Base-by-base conservation (phyloP, 2,797 vertebrate genomes). In the Pantherophis vulpinus region DNA sequence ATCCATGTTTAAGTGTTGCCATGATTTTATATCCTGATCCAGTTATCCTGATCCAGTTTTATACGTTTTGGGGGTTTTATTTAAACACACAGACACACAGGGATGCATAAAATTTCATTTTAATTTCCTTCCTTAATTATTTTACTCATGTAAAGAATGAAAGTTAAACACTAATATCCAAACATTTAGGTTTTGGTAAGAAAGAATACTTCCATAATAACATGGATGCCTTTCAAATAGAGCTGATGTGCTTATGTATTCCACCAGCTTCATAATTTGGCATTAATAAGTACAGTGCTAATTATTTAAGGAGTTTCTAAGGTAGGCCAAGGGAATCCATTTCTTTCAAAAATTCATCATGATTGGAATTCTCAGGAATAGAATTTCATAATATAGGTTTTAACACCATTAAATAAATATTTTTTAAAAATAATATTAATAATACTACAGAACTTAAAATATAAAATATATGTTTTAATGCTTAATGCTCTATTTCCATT, bases 391-490 rank as follows among this genome's bases (percentile, higher is more conserved):
- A 93, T 37, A n/a, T 25, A 37, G 18, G 23, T 91, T 91, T 74
- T 86, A 59, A 63, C 55, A 91, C 70, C 93, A 89, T n/a, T 59
- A 63, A 54, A 55, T 51, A 63, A 79, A 83, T 29, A 86, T 9
- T 63, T 79, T 29, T n/a, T 23, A 55, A 14, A 59, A 59, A 56
- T 42, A 93, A 70, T 87, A n/a, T 37, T 74, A 74, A 9, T 2
- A 20, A 87, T 74, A 87, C 58, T n/a, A 51, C 23, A 74, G 20
- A 89, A 56, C 47, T 89, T 93, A 63, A 61, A 88, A 86, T 55
- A 79, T 63, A 79, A 60, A 54, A 86, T 93, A 83, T 61, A 55
- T 93, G 5, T 86, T 63, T 91, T 56, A 91, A 93, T 83, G 29
- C 37, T 32, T 90, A 59, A 51, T 93, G 86, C 63, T 90, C 2